Conservation (phyloP, 2,888 invertebrate genomes). For the Seladonia tumulorum region DNA sequence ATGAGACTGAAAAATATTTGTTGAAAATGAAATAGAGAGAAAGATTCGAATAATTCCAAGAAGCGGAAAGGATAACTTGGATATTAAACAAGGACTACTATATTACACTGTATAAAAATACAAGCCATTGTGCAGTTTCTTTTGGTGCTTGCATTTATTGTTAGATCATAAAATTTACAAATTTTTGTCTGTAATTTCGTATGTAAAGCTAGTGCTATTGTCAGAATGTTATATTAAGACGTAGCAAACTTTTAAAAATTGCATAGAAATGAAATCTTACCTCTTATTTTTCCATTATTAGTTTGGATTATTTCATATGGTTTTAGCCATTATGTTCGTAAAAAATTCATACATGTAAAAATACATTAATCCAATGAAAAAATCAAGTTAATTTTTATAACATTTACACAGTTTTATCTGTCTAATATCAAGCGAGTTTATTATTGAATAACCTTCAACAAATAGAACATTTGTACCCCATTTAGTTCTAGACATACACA, state of each 20-base stretch:
- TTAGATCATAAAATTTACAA: neutral
- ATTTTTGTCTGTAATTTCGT: neutral
- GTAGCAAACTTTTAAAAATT: neutral
- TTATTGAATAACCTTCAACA: neutral
- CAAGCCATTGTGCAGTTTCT: neutral
- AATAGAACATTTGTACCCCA: neutral
- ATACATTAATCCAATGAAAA: neutral
- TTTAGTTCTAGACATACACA: neutral
- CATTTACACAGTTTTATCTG: neutral
- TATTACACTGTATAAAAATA: neutral
- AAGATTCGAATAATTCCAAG: neutral
- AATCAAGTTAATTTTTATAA: neutral
- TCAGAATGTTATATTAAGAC: neutral
- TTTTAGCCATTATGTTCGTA: neutral
- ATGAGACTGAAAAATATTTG: neutral
- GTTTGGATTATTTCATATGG: neutral
- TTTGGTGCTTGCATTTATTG: neutral
- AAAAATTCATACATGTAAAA: constrained; percentile 1
- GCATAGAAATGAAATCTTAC: neutral
- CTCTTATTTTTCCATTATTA: neutral
- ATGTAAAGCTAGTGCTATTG: neutral
- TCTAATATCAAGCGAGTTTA: neutral
- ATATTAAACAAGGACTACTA: neutral
- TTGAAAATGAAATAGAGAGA: neutral
- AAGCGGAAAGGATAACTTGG: neutral